Base-by-base conservation (phyloP, 2,888 invertebrate genomes). In the Drosophila algonquin region DNA sequence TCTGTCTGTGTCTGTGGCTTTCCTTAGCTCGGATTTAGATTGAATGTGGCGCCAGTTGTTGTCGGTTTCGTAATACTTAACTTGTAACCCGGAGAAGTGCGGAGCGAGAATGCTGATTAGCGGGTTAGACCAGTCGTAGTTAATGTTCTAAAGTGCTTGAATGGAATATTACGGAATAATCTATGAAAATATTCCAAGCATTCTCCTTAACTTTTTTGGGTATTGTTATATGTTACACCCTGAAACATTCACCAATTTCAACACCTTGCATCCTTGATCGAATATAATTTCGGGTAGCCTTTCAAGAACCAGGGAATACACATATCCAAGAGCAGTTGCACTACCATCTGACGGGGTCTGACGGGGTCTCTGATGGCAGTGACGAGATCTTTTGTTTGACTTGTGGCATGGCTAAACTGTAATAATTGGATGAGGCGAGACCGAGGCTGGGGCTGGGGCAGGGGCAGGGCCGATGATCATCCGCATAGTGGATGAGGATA, bases 351-450 rank as follows among this genome's bases (percentile, higher is more conserved):
- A 40, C 14, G 70, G 65, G 46, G 44, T 32, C 14, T 10, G 32
- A 9, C 12, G 35, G 47, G 14, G 2, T 30, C 63, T 18, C 56
- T 57, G 71, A 71, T 63, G 71, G 68, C 44, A 61, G 52, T 59
- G 64, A 57, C 64, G 64, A 57, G 72, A 80, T 70, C 87, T 77
- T 83, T 85, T 81, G 79, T 87, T 81, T 85, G 87, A 81, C 81
- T 85, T 77, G 83, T 75, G 83, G 79, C 85, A 72, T 70, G 80
- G 80, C 87, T 85, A 85, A 85, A 87, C 86, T 87, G 86, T 83
- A 86, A 79, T 86, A 86, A 86, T 86, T 86, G 88, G 84, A 84
- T 74, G 71, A 78, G 80, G 72, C 75, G 63, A 70, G 65, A n/a
- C 72, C 67, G 1, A 30, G 30, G 18, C 18, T 18, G 18, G 18